Base-by-base conservation (phyloP, 37 sponge, comb jelly and placozoan species). In the Geodia barretti region DNA sequence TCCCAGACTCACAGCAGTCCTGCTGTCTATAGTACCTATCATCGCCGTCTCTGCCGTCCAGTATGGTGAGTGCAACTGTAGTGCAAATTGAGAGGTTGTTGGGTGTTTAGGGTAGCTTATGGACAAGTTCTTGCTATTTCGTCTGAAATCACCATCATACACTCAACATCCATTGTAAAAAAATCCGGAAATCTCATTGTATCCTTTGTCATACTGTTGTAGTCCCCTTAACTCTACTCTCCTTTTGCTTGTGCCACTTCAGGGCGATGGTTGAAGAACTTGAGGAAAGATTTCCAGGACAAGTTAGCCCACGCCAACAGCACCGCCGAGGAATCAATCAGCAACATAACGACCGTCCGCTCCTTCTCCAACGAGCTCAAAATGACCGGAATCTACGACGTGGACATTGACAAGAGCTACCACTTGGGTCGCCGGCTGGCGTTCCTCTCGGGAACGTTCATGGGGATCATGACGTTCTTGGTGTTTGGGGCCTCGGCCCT, bases 321-420 rank as follows among this genome's bases (percentile, higher is more conserved):
- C 60, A 80, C 81, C 33, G 95, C 95, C 4, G 95, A 94, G 79
- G 95, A 94, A 41, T 72, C 92, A 0, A 84, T 94, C 40, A 80
- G 92, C 41, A 94, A 90, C 64, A 76, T 94, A 14, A 39, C 88
- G 0, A 94, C 95, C 25, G 95, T 94, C 23, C 77, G 92, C 24
- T 88, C 92, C n/a, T 94, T 94, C 59, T 86, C 91, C 42, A 91
- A 88, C 61, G 95, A 94, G 65, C 3, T 29, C 30, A 94, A 91
- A 40, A 88, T 85, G 86, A 69, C 58, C 30, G 64, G 30, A 28
- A 29, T 37, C 0, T 94, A 94, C 43, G 70, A 29, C 33, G 62
- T 20, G 0, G 86, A 88, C 54, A 94, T 94, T 35, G 70, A 94
- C 36, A 61, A 76, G 34, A 94, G 95, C 71, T 94, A 88, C 54